Base-by-base conservation (phyloP, 2,888 invertebrate genomes). In the Synanthedon formicaeformis region DNA sequence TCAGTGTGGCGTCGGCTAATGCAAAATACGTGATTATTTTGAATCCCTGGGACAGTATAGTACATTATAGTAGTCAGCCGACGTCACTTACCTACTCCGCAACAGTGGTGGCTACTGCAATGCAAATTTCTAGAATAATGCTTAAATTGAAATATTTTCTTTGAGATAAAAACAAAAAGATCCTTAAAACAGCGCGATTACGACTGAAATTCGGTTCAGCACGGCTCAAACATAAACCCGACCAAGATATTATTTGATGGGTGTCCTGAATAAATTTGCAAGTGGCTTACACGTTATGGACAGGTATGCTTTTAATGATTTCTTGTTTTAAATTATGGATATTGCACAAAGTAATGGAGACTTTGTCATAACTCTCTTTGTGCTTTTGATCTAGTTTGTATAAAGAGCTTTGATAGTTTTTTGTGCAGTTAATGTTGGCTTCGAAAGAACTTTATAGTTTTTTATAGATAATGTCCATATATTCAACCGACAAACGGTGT, bases 201-300 rank as follows among this genome's bases (percentile, higher is more conserved):
- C 13, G 14, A 45, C 13, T 14, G 45, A 13, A 45, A 14, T 14
- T n/a, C 45, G 45, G 45, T 5, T 13, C 13, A 45, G 45, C 13
- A 13, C n/a, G 11, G 13, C 45, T 14, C 14, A 45, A 64, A 69
- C 68, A 63, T 65, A 73, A 78, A 71, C 62, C 64, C 68, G 64
- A 61, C 67, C 62, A 56, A 64, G 65, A 74, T 75, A 75, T 77
- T 71, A 78, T 78, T 78, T 78, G 77, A 78, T 67, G 74, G 77
- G 78, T 76, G 75, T 75, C 71, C 73, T 78, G 80, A 81, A 82
- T 82, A 79, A 75, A 81, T 82, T 83, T 83, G 75, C 78, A 79
- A 78, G 71, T 75, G 75, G 73, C 76, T 75, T 73, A 71, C 77
- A 71, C 66, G 74, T 69, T 73, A 75, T 71, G 70, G 75, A 69